These are phyloP conservation scores for Phaetusa simplex DNA, from an alignment of 2,113 vertebrate genomes.

Conservation along the genomic window DNA sequence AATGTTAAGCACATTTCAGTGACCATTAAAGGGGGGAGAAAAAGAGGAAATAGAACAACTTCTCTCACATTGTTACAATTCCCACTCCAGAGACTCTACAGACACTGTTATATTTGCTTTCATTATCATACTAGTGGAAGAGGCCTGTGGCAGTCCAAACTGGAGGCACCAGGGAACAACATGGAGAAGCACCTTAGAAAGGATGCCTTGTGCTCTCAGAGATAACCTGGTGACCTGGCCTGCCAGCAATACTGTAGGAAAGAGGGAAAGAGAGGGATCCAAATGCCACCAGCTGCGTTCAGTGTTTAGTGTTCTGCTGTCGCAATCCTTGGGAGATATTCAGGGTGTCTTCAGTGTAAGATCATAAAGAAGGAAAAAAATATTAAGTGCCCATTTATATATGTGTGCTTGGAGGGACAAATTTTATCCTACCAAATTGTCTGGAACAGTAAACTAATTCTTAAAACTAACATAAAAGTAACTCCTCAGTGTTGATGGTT, in stretches of 20 bases:
- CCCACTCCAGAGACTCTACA: not conserved
- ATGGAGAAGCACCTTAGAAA: not conserved
- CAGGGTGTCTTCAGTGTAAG: not conserved
- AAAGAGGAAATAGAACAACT: not conserved
- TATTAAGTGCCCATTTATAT: not conserved
- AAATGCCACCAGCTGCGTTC: not conserved
- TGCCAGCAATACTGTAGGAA: not conserved
- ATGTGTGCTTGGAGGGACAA: not conserved
- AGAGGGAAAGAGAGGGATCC: not conserved
- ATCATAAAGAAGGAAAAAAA: not conserved
- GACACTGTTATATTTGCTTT: not conserved
- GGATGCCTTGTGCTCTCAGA: not conserved
- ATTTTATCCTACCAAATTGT: not conserved
- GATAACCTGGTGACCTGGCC: not conserved
- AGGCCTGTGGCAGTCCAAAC: not conserved
- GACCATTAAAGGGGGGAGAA: not conserved
- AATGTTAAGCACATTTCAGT: not conserved
- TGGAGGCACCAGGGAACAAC: not conserved
- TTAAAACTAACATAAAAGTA: not conserved
- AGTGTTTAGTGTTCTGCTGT: not conserved
- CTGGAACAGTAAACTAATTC: not conserved
- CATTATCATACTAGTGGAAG: not conserved
- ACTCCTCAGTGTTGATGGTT: not conserved
- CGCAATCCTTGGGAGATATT: not conserved
- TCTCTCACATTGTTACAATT: not conserved